Evolutionary conservation across 2,797 vertebrate species (phyloP).

Genomic region (Astyanax mexicanus): DNA sequence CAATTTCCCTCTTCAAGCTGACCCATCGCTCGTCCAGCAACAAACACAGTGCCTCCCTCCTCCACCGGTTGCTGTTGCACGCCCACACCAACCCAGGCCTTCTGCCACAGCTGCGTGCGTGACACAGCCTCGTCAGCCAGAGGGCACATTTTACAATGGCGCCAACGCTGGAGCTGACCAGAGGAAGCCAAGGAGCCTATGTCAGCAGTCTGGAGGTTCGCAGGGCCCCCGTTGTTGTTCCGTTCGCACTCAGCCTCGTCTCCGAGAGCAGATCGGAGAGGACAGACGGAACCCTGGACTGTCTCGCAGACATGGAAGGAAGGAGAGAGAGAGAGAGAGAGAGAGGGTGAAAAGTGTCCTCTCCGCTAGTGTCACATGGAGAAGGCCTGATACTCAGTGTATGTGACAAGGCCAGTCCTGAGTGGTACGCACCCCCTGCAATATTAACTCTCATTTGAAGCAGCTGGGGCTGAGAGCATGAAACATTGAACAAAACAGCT

Average conservation of each 20-base stretch:
- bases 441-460: constrained; percentile 98
- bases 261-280: constrained; percentile 52
- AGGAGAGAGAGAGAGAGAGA: constrained; percentile 55
- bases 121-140: constrained; percentile 47
- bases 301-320: constrained; percentile 41
- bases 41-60: background rate
- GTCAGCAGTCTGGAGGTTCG: constrained; percentile 57
- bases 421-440: constrained; percentile 83
- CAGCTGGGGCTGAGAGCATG: constrained; percentile 98
- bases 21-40: constrained; percentile 8
- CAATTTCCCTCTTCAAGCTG: constrained; percentile 20
- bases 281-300: constrained; percentile 52
- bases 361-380: constrained; percentile 81
- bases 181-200: constrained; percentile 50
- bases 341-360: constrained; percentile 62
- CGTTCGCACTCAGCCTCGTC: constrained; percentile 51
- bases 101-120: constrained; percentile 43
- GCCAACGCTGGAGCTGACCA: constrained; percentile 52
- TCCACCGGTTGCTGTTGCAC: constrained; percentile 24
- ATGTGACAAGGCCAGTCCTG: constrained; percentile 90
- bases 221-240: constrained; percentile 36
- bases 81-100: constrained; percentile 2
- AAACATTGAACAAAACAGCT: constrained; percentile 99
- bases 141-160: constrained; percentile 54
- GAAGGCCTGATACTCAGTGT: constrained; percentile 87